phyloP scores from a whole-genome alignment of 2,888 invertebrate genomes.

The Rugalucina vietnamica region DNA sequence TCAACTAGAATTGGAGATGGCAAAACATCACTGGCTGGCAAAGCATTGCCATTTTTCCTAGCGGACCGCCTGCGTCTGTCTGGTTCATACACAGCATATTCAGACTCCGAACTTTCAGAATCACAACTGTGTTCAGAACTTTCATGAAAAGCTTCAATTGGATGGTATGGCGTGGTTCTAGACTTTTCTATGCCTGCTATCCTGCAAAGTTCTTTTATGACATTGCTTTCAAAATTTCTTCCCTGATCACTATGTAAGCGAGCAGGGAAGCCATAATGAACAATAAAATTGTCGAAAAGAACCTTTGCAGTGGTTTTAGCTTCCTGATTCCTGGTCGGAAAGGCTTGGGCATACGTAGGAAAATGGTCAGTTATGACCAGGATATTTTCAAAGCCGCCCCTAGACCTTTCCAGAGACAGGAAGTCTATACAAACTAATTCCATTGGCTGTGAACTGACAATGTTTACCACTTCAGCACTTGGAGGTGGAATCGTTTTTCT shows the following conservation, averaged over 20 bases:
- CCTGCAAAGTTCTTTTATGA: slow-evolving; percentile 36
- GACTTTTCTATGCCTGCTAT: slow-evolving; percentile 37
- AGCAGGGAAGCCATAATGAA: too few species aligned
- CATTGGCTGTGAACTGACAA: slow-evolving; percentile 26
- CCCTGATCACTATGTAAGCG: too few species aligned
- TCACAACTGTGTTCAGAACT: neutral
- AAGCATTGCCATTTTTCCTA: neutral
- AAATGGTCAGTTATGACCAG: slow-evolving; percentile 36
- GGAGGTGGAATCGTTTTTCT: slow-evolving; percentile 1
- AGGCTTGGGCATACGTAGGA: slow-evolving; percentile 32
- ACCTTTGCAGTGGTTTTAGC: slow-evolving; percentile 40
- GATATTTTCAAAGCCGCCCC: slow-evolving; percentile 9
- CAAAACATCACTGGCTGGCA: neutral
- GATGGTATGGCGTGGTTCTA: slow-evolving; percentile 41
- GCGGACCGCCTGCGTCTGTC: too few species aligned
- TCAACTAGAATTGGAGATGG: neutral
- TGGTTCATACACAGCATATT: too few species aligned
- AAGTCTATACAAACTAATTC: slow-evolving; percentile 42
- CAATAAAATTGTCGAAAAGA: too few species aligned
- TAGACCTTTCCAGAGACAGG: neutral
- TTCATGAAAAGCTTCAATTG: neutral
- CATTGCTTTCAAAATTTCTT: slow-evolving; percentile 38
- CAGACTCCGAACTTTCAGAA: neutral
- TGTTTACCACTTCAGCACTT: too few species aligned
- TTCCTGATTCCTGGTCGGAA: slow-evolving; percentile 43